Evolutionary conservation across 2,113 vertebrate species (phyloP), one percentile per base, ranked within the genome.

Genomic region (Scolopax mira): DNA sequence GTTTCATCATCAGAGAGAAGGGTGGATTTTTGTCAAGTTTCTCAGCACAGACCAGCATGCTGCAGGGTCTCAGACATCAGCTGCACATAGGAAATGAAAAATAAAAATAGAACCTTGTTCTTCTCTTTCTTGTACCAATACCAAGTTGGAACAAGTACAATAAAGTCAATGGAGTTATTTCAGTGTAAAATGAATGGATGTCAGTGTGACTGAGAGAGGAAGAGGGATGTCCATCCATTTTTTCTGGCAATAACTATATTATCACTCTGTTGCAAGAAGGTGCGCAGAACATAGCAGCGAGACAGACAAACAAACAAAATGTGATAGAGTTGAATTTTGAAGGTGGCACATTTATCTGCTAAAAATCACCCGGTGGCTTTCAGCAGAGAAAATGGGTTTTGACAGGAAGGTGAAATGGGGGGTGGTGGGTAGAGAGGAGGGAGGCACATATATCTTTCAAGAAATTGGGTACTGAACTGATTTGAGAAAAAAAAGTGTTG

Each of bases 151-250:
- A 93, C 93, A 96, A 96, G 93, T 49, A 95, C 88, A 96, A 90
- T 95, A 95, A 96, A 96, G 96, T 95, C 93, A 96, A 96, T 84
- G 94, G 90, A 96, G 90, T 94, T 96, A 97, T 92, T 93, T 92
- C 80, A 75, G 88, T 95, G 94, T 87, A 90, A 96, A 96, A 94
- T 92, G 89, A 95, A 96, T 93, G 93, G 52, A 96, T 84, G 96
- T 89, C 83, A 90, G 91, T 86, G 91, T 86, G 96, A 89, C 86
- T 86, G 95, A 81, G 79, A 80, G 77, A 92, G 73, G 65, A 95
- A 92, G 66, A 94, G 62, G 85, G 41, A 93, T 69, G 90, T 72
- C 94, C 92, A 57, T 49, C 70, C 88, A 57, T 94, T 95, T 88
- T 97, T 95, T 77, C 79, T 90, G 85, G 75, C 88, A 93, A 90